Conservation (phyloP, 2,797 vertebrate genomes). For the Pelochelys cantorii region DNA sequence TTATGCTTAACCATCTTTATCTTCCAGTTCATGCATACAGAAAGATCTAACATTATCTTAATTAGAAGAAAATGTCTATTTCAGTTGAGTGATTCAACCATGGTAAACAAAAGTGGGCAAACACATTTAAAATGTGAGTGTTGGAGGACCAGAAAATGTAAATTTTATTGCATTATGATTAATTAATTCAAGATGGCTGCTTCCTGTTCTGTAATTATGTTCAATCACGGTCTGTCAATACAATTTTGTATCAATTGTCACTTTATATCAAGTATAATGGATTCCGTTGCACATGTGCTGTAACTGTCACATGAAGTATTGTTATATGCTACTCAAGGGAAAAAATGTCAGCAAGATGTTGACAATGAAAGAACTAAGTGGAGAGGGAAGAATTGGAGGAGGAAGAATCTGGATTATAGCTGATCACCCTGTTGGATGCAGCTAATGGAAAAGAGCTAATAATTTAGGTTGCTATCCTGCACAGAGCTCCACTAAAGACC, state of each 20-base stretch:
- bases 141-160: not conserved
- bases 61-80: conserved; percentile 7
- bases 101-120: not conserved
- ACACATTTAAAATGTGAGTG: not conserved
- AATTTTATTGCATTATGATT: conserved; percentile 18
- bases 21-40: not conserved
- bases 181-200: conserved; percentile 26
- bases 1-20: not conserved
- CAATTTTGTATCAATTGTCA: conserved; percentile 28
- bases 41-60: not conserved
- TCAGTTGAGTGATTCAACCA: not conserved
- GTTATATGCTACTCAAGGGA: not conserved
- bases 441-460: not conserved
- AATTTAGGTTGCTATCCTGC: not conserved
- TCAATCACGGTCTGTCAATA: conserved; percentile 32
- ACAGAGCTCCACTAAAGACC: not conserved
- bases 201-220: conserved; percentile 25
- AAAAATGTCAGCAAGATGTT: not conserved
- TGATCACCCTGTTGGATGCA: not conserved
- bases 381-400: not conserved
- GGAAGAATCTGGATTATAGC: not conserved
- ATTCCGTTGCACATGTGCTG: not conserved
- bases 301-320: not conserved
- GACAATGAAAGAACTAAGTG: not conserved
- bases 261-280: conserved; percentile 17